These are phyloP conservation scores for Eumaeus atala DNA, from an alignment of 1,140 invertebrate species.

Conservation along the genomic window DNA sequence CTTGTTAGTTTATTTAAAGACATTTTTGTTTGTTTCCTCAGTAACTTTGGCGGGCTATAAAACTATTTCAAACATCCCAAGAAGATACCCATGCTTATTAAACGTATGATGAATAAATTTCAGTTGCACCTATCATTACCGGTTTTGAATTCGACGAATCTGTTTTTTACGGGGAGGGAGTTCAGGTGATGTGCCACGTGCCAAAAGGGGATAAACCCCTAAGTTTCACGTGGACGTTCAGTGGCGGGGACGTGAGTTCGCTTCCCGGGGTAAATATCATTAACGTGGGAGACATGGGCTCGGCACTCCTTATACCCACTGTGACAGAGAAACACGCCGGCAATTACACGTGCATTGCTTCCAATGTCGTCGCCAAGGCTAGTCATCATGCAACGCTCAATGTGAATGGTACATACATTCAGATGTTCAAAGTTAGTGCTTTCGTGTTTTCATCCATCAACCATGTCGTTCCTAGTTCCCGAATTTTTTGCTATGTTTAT, in stretches of 20 bases:
- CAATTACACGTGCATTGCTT: slow-evolving; percentile 86
- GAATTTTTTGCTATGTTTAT: slow-evolving; percentile 14
- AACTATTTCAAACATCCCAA: slow-evolving; percentile 13
- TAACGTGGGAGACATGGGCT: slow-evolving; percentile 75
- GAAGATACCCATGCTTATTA: slow-evolving; percentile 6
- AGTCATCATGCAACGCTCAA: slow-evolving; percentile 79
- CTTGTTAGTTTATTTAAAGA: slow-evolving; percentile 23
- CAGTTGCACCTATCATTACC: slow-evolving; percentile 66
- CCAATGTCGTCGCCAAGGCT: slow-evolving; percentile 82
- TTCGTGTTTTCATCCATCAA: slow-evolving; percentile 45
- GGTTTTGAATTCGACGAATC: slow-evolving; percentile 71
- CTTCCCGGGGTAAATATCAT: slow-evolving; percentile 73
- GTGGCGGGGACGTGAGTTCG: slow-evolving; percentile 72
- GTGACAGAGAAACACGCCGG: slow-evolving; percentile 82
- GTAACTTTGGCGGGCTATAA: slow-evolving; percentile 70
- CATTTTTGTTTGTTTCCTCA: slow-evolving; percentile 31
- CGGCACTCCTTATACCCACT: slow-evolving; percentile 71
- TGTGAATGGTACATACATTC: slow-evolving; percentile 71
- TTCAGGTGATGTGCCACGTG: slow-evolving; percentile 80
- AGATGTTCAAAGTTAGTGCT: slow-evolving; percentile 45
- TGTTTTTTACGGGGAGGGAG: slow-evolving; percentile 78
- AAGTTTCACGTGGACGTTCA: slow-evolving; percentile 79
- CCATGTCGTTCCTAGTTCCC: slow-evolving; percentile 16
- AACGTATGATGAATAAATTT: slow-evolving; percentile 37
- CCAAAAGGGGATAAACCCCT: slow-evolving; percentile 82